A percentile compares a stretch with the other conserved stretches of the same genome.
These are phyloP conservation scores for Ciconia boyciana DNA, from an alignment of 2,113 vertebrate species.

Conservation along the genomic window DNA sequence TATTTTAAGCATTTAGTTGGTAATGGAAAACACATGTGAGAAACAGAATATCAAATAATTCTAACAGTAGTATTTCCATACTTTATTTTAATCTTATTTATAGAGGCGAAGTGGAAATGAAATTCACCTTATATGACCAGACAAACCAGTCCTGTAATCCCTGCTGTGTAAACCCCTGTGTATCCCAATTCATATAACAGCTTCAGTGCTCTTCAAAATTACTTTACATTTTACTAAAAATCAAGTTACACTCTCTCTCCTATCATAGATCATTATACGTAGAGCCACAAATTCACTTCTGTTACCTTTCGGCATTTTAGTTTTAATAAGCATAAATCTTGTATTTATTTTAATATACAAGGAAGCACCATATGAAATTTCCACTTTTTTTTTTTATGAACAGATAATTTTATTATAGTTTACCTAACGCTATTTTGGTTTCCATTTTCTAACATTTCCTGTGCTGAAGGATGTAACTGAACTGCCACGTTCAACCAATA, in stretches of 20 bases:
- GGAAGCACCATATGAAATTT: neutral
- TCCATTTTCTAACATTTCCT: neutral
- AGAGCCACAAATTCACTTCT: neutral
- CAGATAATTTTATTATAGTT: neutral
- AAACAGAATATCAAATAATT: conserved; percentile 18
- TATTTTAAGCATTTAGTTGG: conserved; percentile 18
- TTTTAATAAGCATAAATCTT: neutral
- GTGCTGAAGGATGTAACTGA: neutral
- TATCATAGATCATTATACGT: neutral
- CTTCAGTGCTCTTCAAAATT: neutral
- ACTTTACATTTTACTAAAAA: neutral
- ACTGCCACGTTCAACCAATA: neutral
- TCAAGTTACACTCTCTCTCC: neutral
- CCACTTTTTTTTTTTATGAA: neutral
- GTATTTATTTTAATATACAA: neutral
- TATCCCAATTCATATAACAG: neutral
- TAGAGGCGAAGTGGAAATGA: neutral
- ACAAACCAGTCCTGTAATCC: neutral
- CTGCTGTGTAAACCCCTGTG: neutral
- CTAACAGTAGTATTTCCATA: neutral
- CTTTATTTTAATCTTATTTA: conserved; percentile 24
- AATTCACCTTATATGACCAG: conserved; percentile 11
- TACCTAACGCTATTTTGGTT: neutral
- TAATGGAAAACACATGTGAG: conserved; percentile 36
- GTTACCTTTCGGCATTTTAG: neutral